phyloP scores from a whole-genome alignment of 1,140 invertebrate genomes.

The Aporrectodea caliginosa region DNA sequence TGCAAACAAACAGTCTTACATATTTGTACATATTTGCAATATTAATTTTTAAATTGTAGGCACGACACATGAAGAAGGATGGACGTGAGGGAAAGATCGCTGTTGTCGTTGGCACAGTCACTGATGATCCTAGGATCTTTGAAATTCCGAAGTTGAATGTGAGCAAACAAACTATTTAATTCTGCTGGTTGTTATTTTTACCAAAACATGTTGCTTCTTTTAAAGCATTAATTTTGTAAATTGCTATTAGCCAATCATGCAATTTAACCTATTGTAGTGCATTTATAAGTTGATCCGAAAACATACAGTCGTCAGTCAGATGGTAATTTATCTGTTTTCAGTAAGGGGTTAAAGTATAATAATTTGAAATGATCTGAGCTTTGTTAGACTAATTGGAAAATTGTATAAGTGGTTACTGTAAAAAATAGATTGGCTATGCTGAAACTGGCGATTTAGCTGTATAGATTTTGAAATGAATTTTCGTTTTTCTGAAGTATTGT shows the following conservation, averaged over 20 bases:
- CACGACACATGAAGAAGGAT: slow-evolving; percentile 77
- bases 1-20: too few relatives aligned
- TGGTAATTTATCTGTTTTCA: too few relatives aligned
- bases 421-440: neutral
- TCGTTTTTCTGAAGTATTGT: neutral
- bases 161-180: too few relatives aligned
- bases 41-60: too few relatives aligned
- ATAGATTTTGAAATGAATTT: neutral
- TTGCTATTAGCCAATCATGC: too few relatives aligned
- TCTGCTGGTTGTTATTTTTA: neutral
- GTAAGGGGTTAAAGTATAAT: too few relatives aligned
- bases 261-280: too few relatives aligned
- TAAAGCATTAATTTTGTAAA: neutral
- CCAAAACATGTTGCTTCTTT: neutral
- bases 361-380: too few relatives aligned
- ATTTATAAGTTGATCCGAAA: too few relatives aligned
- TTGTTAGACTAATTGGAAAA: too few relatives aligned
- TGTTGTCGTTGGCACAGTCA: slow-evolving; percentile 91
- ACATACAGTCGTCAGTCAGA: too few relatives aligned
- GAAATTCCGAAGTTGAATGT: slow-evolving; percentile 86
- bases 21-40: too few relatives aligned
- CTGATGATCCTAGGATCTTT: slow-evolving; percentile 90
- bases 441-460: neutral
- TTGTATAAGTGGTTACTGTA: neutral
- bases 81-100: slow-evolving; percentile 80